Base-by-base conservation (phyloP, 1,140 invertebrate genomes). In the Nixonia krombeini region DNA sequence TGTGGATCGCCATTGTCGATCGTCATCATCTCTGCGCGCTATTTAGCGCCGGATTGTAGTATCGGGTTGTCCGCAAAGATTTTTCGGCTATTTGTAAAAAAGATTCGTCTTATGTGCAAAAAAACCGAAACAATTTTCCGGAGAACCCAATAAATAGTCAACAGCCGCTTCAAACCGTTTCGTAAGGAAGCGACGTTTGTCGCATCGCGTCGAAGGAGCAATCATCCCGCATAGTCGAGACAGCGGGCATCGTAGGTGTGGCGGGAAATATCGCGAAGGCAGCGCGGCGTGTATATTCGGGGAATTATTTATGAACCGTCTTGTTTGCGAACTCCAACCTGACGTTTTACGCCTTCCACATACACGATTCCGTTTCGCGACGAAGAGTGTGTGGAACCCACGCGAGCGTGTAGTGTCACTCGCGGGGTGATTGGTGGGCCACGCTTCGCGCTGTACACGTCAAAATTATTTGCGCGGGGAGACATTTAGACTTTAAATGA, bases 331-430 rank as follows among this genome's bases (percentile, higher is more conserved):
- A 53, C 47, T 35, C 42, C 26, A 25, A 26, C 13, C 31, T 23
- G 42, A 62, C 52, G 46, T 61, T 67, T 68, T 57, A 62, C 56
- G 58, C 52, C 51, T 62, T 68, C 52, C 57, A 58, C 56, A 50
- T 52, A 29, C 37, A 58, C 47, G 62, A 58, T 58, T 58, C 16
- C 50, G 46, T 62, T 62, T 68, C 57, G 56, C 42, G 59, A 67
- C 47, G 52, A 68, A 62, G 56, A 35, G 37, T 35, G 47, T 23
- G 40, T 21, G 41, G 46, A 52, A 53, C 58, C 58, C 58, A 68
- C 65, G 65, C 46, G 53, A 69, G 58, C 53, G 28, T 63, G 53
- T 69, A 63, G 57, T 69, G 65, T 69, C 65, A 62, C 47, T 53
- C 53, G 35, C 63, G 41, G 13, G 41, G 56, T 68, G 52, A 69